Conservation (phyloP, 2,797 vertebrate genomes). For the Parambassis ranga region DNA sequence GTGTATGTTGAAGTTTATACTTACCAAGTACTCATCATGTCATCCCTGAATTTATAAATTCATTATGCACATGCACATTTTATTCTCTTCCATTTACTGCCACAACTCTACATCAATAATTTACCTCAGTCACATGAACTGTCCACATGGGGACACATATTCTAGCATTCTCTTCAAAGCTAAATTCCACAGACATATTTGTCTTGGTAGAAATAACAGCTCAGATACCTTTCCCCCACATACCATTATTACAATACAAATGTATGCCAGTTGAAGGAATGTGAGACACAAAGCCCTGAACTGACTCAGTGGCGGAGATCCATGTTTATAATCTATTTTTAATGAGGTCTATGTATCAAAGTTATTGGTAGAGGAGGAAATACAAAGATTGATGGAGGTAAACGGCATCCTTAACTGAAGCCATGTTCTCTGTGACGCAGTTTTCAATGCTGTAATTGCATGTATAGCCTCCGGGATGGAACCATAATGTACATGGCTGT, state of each 20-base stretch:
- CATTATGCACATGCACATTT: not conserved
- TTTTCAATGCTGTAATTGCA: not conserved
- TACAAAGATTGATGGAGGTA: conserved; percentile 20
- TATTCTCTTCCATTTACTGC: not conserved
- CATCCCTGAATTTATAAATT: too few relatives aligned
- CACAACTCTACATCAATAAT: too few relatives aligned
- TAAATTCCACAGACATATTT: conserved; percentile 9
- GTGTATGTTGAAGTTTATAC: too few relatives aligned
- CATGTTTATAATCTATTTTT: conserved; percentile 44
- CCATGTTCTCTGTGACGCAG: not conserved
- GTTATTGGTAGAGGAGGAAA: conserved; percentile 25
- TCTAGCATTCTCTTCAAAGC: not conserved
- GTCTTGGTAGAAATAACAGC: conserved; percentile 25
- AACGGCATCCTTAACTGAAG: conserved; percentile 27
- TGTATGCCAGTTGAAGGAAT: not conserved
- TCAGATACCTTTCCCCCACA: conserved; percentile 5
- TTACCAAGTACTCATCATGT: not conserved
- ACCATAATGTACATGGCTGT: not conserved
- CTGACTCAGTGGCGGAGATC: conserved; percentile 13
- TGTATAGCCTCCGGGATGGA: conserved; percentile 24
- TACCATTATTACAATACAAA: conserved; percentile 26
- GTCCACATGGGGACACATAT: conserved; percentile 4
- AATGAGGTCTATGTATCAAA: conserved; percentile 48
- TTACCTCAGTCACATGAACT: not conserved
- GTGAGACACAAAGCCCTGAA: conserved; percentile 1